These are phyloP conservation scores for Leontopithecus rosalia DNA, from an alignment of 2,797 vertebrate genomes.

Conservation along the genomic window DNA sequence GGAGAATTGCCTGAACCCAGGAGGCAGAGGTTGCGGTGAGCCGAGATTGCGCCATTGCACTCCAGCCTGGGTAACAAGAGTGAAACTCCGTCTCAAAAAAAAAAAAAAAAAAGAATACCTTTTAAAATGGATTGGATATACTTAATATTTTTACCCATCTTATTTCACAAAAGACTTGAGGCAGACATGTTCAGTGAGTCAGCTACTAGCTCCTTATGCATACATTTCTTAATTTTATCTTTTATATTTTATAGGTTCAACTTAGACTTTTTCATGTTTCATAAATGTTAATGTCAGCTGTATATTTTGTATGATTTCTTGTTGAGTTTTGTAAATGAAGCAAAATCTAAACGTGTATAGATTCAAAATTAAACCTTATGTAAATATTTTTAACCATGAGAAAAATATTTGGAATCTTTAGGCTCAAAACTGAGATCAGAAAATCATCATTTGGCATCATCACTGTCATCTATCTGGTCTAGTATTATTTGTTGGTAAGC, in stretches of 20 bases:
- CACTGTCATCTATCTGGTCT: neutral
- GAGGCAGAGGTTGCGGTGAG: no score
- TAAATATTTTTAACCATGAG: neutral
- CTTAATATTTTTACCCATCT: neutral
- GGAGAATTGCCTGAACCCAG: no score
- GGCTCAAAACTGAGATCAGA: neutral
- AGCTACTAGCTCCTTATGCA: neutral
- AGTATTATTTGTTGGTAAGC: neutral
- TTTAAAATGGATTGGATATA: neutral
- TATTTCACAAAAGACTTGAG: neutral
- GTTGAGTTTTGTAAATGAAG: conserved; percentile 33
- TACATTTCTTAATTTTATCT: neutral
- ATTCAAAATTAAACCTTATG: neutral
- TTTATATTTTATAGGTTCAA: neutral
- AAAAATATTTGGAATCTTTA: neutral
- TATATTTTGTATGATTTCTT: conserved; percentile 10
- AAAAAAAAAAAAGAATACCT: neutral
- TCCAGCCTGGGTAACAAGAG: no score
- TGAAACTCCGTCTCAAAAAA: no score
- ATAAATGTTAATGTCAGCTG: neutral
- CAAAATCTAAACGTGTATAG: neutral
- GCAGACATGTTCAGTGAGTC: neutral
- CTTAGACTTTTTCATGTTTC: neutral
- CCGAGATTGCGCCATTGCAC: no score
- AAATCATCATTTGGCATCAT: neutral